Evolutionary conservation across 2,797 vertebrate genomes (phyloP).

Genomic region (Alfaro cultratus): DNA sequence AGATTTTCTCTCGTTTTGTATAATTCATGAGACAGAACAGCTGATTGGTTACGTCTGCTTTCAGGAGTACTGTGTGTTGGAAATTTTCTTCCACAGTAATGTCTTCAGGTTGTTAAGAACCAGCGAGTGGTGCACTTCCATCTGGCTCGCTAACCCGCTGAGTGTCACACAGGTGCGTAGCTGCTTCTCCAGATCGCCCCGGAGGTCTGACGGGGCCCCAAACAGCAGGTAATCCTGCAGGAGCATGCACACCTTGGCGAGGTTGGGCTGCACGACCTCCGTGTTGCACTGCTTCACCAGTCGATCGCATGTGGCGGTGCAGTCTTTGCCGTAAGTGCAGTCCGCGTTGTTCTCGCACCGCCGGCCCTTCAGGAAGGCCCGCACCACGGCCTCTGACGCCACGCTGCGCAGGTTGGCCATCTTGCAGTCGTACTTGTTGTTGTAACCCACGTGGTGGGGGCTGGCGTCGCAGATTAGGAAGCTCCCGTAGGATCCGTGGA

Average conservation of each 20-base stretch:
- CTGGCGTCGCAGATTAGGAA: constrained; percentile 94
- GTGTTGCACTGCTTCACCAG: constrained; percentile 93
- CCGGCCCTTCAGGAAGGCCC: constrained; percentile 88
- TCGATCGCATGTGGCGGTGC: constrained; percentile 90
- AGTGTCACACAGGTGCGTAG: constrained; percentile 93
- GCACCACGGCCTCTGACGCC: constrained; percentile 87
- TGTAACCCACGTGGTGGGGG: constrained; percentile 90
- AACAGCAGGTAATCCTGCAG: constrained; percentile 91
- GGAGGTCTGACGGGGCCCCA: constrained; percentile 86
- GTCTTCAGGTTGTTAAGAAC: constrained; percentile 97
- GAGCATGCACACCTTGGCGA: constrained; percentile 92
- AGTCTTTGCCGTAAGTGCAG: constrained; percentile 93
- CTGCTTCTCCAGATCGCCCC: constrained; percentile 90
- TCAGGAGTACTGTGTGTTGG: constrained; percentile 94
- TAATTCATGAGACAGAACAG: neutral
- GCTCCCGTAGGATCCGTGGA: constrained; percentile 92
- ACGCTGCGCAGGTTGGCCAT: constrained; percentile 91
- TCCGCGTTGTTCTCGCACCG: constrained; percentile 90
- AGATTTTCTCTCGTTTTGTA: constrained; percentile 1
- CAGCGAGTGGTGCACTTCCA: constrained; percentile 96
- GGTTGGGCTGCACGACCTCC: constrained; percentile 92
- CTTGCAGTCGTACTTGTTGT: constrained; percentile 90
- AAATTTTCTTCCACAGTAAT: constrained; percentile 95
- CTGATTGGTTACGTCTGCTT: constrained; percentile 2
- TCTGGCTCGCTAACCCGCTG: constrained; percentile 93